A percentile compares a stretch with the other conserved stretches of the same genome.
phyloP scores from a whole-genome alignment of 2,797 vertebrate species.

The Eidolon dupreanum region DNA sequence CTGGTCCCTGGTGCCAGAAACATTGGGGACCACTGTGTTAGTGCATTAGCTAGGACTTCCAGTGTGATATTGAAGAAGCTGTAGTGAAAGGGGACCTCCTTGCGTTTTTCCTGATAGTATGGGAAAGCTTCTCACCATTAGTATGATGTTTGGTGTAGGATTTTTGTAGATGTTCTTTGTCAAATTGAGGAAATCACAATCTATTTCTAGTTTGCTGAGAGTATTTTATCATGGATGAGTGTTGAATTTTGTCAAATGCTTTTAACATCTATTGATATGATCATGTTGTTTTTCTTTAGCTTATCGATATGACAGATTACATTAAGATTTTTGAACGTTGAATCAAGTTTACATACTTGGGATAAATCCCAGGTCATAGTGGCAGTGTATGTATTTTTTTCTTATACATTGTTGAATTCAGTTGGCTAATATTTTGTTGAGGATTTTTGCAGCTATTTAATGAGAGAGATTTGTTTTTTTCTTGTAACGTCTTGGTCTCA shows the following conservation, averaged over 20 bases:
- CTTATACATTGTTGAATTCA: background rate
- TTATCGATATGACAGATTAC: background rate
- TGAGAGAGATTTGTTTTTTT: background rate
- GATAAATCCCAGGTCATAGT: background rate
- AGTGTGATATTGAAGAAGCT: background rate
- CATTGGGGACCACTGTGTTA: background rate
- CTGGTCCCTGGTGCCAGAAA: too few relatives aligned
- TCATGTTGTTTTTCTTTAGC: background rate
- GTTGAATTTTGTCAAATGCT: background rate
- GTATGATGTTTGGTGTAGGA: background rate
- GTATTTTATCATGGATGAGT: background rate
- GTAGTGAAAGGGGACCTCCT: background rate
- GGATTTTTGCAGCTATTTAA: background rate
- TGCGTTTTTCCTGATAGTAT: background rate
- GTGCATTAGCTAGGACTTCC: background rate
- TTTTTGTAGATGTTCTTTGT: background rate
- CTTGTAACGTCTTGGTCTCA: background rate
- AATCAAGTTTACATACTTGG: background rate
- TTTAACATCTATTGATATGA: background rate
- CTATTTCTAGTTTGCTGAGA: background rate
- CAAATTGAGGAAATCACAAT: background rate
- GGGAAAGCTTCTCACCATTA: background rate
- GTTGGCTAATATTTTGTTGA: background rate
- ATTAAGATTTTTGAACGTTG: background rate
- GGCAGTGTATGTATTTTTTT: background rate